These are phyloP conservation scores for Drosophila nebulosa DNA, from an alignment of 1,140 invertebrate genomes.

Conservation along the genomic window DNA sequence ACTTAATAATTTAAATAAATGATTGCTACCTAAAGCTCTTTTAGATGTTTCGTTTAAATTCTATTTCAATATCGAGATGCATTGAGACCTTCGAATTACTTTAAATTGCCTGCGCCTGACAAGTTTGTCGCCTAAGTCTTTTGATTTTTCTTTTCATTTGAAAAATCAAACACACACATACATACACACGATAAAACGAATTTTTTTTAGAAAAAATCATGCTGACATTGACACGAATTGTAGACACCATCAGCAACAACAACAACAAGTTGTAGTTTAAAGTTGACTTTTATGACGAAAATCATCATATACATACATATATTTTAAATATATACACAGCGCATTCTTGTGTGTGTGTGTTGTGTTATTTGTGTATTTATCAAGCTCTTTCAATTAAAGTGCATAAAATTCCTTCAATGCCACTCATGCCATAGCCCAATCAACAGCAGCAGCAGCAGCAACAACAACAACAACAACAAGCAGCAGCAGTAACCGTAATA, in stretches of 20 bases:
- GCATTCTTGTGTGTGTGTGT: background rate
- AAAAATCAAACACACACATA: constrained; percentile 1
- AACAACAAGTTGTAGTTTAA: constrained; percentile 43
- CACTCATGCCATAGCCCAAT: constrained; percentile 17
- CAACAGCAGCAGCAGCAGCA: constrained; percentile 11
- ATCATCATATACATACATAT: constrained; percentile 13
- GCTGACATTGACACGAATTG: constrained; percentile 78
- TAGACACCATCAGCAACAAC: constrained; percentile 39
- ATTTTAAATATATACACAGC: background rate
- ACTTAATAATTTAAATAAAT: too few relatives aligned
- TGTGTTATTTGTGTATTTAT: background rate
- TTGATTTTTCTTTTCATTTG: constrained; percentile 6
- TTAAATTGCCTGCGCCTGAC: background rate
- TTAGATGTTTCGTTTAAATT: constrained; percentile 9
- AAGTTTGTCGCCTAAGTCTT: constrained; percentile 47
- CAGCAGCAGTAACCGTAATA: constrained; percentile 5
- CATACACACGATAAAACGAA: constrained; percentile 17
- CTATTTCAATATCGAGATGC: background rate
- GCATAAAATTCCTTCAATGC: constrained; percentile 66
- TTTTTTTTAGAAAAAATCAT: constrained; percentile 56
- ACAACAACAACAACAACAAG: too few relatives aligned
- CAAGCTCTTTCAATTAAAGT: constrained; percentile 46
- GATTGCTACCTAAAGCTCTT: too few relatives aligned
- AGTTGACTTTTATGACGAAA: constrained; percentile 54
- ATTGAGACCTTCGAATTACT: background rate